Evolutionary conservation across 2,113 vertebrate genomes (phyloP).

Genomic region (Pseudorectes ferrugineus): DNA sequence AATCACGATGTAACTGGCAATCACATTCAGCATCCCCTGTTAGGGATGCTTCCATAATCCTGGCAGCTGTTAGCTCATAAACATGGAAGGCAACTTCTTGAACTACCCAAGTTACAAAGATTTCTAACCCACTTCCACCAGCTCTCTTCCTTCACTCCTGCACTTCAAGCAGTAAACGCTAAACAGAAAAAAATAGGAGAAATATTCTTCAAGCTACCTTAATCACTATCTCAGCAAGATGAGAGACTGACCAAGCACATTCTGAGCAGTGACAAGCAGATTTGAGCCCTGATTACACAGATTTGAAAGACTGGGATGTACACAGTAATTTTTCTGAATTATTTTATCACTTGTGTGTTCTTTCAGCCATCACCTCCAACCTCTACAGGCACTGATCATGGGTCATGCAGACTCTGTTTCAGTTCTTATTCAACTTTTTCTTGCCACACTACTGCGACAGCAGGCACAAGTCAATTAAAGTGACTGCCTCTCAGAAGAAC

Average conservation of each 20-base stretch:
- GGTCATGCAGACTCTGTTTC: background rate
- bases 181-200: background rate
- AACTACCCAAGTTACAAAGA: background rate
- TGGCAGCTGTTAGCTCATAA: background rate
- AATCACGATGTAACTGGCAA: background rate
- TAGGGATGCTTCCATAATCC: background rate
- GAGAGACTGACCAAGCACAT: background rate
- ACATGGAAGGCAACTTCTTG: background rate
- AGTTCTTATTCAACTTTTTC: background rate
- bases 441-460: background rate
- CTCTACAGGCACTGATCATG: background rate
- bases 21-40: background rate
- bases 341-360: background rate
- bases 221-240: background rate
- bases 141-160: background rate
- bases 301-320: background rate
- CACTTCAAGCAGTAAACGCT: background rate
- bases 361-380: background rate
- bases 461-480: background rate
- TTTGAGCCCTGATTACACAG: background rate
- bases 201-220: background rate
- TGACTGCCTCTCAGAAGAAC: background rate
- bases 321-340: background rate
- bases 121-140: background rate
- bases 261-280: background rate